phyloP scores from a whole-genome alignment of 2,113 vertebrate species.

The Genyomyrus donnyi region DNA sequence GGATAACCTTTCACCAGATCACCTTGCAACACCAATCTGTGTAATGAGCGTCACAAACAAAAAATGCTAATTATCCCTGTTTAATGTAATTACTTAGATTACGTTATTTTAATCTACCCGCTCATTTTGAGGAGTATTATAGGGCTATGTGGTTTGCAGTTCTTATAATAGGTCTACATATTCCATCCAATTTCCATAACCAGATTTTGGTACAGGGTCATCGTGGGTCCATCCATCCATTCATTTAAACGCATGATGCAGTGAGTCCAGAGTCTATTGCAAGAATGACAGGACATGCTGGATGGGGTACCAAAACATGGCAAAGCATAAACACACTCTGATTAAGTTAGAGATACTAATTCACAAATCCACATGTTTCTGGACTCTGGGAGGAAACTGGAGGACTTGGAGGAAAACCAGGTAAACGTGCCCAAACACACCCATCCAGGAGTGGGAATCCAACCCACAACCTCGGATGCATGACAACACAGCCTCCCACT shows the following conservation, averaged over 20 bases:
- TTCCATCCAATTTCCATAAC: neutral
- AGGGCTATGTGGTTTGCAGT: neutral
- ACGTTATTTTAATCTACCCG: neutral
- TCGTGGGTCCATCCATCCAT: neutral
- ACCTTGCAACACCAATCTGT: conserved; percentile 5
- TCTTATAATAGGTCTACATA: neutral
- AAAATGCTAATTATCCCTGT: neutral
- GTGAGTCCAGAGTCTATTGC: no score
- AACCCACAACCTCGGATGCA: neutral
- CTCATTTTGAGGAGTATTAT: neutral
- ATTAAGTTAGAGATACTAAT: neutral
- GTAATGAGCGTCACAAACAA: neutral
- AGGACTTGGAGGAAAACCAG: neutral
- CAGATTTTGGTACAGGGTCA: neutral
- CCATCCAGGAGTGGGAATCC: neutral
- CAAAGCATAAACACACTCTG: neutral
- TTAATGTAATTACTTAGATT: neutral
- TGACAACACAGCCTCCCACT: neutral
- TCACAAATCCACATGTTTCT: neutral
- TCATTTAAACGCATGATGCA: neutral
- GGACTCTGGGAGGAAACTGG: neutral
- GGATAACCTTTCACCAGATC: neutral
- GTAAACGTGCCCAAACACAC: neutral
- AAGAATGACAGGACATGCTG: no score
- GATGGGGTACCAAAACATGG: neutral